Percentiles rank a stretch among this genome's conserved stretches.
Evolutionary conservation across 2,888 invertebrate genomes (phyloP).

Genomic region (Nymphalis c-album): DNA sequence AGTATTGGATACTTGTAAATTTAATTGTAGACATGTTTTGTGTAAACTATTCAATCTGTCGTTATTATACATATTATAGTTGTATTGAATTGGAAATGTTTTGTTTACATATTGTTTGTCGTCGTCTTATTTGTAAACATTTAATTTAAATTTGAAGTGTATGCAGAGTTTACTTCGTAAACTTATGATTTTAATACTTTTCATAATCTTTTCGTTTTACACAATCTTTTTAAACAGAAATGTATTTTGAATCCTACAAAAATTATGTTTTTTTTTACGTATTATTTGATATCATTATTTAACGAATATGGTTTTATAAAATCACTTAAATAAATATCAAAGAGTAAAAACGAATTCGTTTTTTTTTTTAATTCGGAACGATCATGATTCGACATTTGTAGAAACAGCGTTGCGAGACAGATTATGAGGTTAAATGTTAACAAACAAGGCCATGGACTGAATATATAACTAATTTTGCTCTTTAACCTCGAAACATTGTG

Average conservation of each 20-base stretch:
- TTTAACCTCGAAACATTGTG: not conserved
- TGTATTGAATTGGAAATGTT: not conserved
- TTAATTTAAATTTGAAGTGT: not conserved
- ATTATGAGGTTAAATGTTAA: slow-evolving; percentile 8
- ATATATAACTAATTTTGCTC: not conserved
- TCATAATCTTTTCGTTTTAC: not conserved
- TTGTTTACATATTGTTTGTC: not conserved
- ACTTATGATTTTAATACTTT: slow-evolving; percentile 12
- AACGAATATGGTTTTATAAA: not conserved
- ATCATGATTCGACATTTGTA: slow-evolving; percentile 7
- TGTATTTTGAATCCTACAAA: not conserved
- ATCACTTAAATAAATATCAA: not conserved
- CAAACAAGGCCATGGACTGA: not conserved
- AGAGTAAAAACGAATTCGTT: not conserved
- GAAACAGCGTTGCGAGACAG: slow-evolving; percentile 12
- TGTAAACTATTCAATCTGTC: not conserved
- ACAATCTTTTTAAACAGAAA: too few species aligned
- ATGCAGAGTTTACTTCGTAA: slow-evolving; percentile 25
- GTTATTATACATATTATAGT: not conserved
- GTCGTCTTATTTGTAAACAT: slow-evolving; percentile 11
- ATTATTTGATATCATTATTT: not conserved
- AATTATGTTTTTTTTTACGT: not conserved
- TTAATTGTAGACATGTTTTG: slow-evolving; percentile 5
- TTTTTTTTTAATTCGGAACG: slow-evolving; percentile 4
- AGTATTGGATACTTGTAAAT: slow-evolving; percentile 3